Evolutionary conservation across 2,797 vertebrate genomes (phyloP), one percentile per base, ranked within the genome.

Genomic region (Anguilla obscura): DNA sequence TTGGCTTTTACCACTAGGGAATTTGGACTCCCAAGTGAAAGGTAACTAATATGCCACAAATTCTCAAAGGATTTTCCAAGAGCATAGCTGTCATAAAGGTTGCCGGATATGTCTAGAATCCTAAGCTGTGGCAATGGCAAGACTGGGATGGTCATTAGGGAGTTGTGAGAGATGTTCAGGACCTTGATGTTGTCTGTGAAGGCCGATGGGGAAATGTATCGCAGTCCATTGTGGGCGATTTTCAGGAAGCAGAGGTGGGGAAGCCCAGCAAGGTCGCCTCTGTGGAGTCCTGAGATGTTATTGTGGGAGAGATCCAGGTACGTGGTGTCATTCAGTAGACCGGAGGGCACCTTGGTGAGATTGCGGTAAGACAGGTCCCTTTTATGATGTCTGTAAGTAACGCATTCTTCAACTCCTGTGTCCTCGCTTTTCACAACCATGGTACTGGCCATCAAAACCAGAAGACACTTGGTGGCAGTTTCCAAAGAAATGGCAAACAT

Each of bases 291-390:
- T n/a, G 2, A 82, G 86, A 95, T 93, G 40, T 88, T 88, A 87
- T 94, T 96, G 86, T 93, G 6, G 7, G 95, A 95, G 71, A 95
- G 40, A 69, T 95, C 93, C 89, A 95, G 58, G 87, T 92, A 94
- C 66, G 94, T 90, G 0, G 90, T 94, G 87, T 91, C 4, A 0
- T 45, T 54, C 7, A 92, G 86, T 52, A 95, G 86, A 89, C 92
- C 30, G 7, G 74, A 45, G 6, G 94, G 94, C 76, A 95, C 89
- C 0, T 27, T 63, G 24, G 84, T 92, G 52, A 94, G 86, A 10
- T 93, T 93, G 30, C 88, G 87, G 66, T 92, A 2, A 0, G 91
- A 94, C 16, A 93, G 54, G 87, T 95, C 90, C 79, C 91, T 89
- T 14, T 87, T 82, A 8, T 86, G 54, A 30, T 82, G 71, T 33